These are phyloP conservation scores for Metopolophium dirhodum DNA, from an alignment of 1,140 invertebrate genomes.

Conservation along the genomic window DNA sequence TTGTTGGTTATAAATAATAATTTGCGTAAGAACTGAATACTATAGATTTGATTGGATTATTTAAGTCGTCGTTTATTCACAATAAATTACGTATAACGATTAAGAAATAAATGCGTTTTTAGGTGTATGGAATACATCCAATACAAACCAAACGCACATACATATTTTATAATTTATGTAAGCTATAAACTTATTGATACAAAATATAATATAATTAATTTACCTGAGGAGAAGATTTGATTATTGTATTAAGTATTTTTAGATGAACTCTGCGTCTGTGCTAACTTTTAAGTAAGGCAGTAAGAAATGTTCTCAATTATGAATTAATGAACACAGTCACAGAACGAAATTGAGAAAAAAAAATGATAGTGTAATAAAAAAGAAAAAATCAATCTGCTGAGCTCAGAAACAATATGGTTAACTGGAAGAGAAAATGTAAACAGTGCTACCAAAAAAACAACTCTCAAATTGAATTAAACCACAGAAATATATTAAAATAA, in stretches of 20 bases:
- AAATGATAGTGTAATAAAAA: constrained; percentile 37
- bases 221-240: background rate
- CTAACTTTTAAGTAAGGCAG: background rate
- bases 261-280: too few relatives aligned
- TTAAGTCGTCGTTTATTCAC: background rate
- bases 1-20: background rate
- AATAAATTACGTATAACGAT: background rate
- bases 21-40: background rate
- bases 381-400: constrained; percentile 46
- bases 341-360: background rate
- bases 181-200: background rate
- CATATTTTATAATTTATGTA: background rate
- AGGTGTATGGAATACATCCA: background rate
- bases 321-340: too few relatives aligned
- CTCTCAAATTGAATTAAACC: too few relatives aligned
- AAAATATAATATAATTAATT: background rate
- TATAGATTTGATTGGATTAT: background rate
- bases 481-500: too few relatives aligned
- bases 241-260: background rate
- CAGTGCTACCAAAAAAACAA: background rate
- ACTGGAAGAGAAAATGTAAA: background rate
- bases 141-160: background rate
- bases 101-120: background rate
- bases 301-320: background rate
- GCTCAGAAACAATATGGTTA: background rate